phyloP scores from a whole-genome alignment of 2,888 invertebrate genomes.

The Boloria euphrosyne region DNA sequence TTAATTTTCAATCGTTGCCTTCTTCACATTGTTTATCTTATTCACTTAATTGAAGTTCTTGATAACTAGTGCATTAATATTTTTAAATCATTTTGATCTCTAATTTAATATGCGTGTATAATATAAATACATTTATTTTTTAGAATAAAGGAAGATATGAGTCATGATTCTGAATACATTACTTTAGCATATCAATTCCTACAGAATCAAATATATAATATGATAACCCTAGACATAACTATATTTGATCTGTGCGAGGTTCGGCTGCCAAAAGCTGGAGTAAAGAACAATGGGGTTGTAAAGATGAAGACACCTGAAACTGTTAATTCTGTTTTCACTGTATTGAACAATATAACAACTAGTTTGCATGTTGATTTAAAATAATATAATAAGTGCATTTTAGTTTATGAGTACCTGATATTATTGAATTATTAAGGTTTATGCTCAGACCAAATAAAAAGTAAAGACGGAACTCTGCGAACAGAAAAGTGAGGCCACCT shows the following conservation, averaged over 20 bases:
- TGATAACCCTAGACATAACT: slow-evolving; percentile 60
- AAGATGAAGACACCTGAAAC: slow-evolving; percentile 72
- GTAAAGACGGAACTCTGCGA: too few relatives aligned
- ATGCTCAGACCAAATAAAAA: too few relatives aligned
- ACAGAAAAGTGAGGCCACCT: too few relatives aligned
- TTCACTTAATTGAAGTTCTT: too few relatives aligned
- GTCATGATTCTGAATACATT: slow-evolving; percentile 54
- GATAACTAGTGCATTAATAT: too few relatives aligned
- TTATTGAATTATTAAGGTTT: background rate
- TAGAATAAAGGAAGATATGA: slow-evolving; percentile 60
- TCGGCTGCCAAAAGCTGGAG: slow-evolving; percentile 62
- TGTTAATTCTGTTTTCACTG: slow-evolving; percentile 65
- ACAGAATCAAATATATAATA: slow-evolving; percentile 66
- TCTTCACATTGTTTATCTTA: too few relatives aligned
- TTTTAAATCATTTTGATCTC: too few relatives aligned
- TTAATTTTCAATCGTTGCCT: too few relatives aligned
- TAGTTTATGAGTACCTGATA: slow-evolving; percentile 9
- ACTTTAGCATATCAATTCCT: slow-evolving; percentile 61
- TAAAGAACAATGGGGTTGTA: slow-evolving; percentile 63
- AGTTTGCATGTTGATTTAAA: slow-evolving; percentile 5
- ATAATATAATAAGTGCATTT: background rate
- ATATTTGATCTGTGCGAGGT: slow-evolving; percentile 64
- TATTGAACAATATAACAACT: slow-evolving; percentile 62
- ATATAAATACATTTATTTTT: slow-evolving; percentile 33
- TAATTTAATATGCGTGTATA: background rate